phyloP scores from a whole-genome alignment of 2,888 invertebrate genomes.

The Nephrotoma guestfalica region DNA sequence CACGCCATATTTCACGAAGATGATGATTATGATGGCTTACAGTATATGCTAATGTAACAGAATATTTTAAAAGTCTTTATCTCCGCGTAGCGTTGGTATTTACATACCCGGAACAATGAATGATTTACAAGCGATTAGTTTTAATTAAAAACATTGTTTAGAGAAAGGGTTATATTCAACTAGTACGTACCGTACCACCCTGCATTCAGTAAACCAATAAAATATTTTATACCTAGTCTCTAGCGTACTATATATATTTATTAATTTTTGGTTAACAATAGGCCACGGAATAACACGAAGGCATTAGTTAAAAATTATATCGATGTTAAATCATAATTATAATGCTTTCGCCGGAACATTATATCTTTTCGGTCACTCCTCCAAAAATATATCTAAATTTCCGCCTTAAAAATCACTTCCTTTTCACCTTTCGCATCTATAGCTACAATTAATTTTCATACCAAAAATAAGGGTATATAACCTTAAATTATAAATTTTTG shows the following conservation, averaged over 20 bases:
- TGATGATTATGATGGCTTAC: not conserved
- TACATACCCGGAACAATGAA: not conserved
- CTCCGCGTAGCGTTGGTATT: not conserved
- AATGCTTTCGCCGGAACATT: not conserved
- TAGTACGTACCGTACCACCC: no score
- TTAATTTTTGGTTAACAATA: not conserved
- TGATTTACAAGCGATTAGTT: not conserved
- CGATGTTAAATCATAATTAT: not conserved
- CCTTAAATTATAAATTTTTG: not conserved
- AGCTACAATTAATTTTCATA: not conserved
- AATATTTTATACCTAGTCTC: no score
- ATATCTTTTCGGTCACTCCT: not conserved
- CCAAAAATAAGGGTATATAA: not conserved
- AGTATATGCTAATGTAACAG: not conserved
- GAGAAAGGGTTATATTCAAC: no score
- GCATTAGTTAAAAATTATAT: not conserved
- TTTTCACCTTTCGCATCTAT: not conserved
- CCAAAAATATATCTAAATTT: not conserved
- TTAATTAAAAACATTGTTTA: not conserved
- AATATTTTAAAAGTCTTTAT: not conserved
- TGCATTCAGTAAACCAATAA: no score
- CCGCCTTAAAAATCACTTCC: not conserved
- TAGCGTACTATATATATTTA: no score
- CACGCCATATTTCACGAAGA: not conserved
- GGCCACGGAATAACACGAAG: not conserved